Evolutionary conservation across 2,113 vertebrate species (phyloP), one percentile per base, ranked within the genome.

Genomic region (Sula dactylatra): DNA sequence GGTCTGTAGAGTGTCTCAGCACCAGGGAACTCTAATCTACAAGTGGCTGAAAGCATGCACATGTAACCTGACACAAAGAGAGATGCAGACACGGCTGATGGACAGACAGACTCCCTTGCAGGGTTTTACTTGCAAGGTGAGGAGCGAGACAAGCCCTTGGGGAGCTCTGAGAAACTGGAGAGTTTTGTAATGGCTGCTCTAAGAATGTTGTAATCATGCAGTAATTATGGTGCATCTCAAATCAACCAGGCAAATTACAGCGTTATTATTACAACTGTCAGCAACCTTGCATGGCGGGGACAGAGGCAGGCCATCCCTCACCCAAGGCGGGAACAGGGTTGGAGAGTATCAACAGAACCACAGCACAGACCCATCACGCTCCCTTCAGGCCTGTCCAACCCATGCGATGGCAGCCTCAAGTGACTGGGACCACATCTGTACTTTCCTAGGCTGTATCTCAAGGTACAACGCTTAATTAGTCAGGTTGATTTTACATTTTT

Each of bases 191-290:
- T 4, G 59, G 88, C 88, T 95, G 94, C 91, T 91, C 86, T 67
- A 93, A 97, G 96, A 95, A 95, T 95, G 90, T 65, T 93, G 94
- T 96, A 97, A 97, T 98, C 97, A 96, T 4, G 18, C 52, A 26
- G 95, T 59, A 97, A 98, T 97, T 97, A 92, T 1, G 36, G 90
- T 7, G 16, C 94, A 90, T 83, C 90, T 93, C 93, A 82, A 97
- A 98, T 97, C 97, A 97, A 40, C 38, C 90, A 44, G 62, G 95
- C 86, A 94, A 95, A 97, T 97, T 87, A 59, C 94, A 62, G 67
- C 15, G 10, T 91, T 52, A 42, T 97, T 95, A 96, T 93, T 64
- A 32, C 18, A 12, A 66, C 89, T 94, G 94, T 93, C 97, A 91
- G 67, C 78, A 67, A 5, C 83, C 95, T 29, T 15, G 61, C 55